These are phyloP conservation scores for Callimorpha dominula DNA, from an alignment of 2,888 invertebrate species.

Conservation along the genomic window DNA sequence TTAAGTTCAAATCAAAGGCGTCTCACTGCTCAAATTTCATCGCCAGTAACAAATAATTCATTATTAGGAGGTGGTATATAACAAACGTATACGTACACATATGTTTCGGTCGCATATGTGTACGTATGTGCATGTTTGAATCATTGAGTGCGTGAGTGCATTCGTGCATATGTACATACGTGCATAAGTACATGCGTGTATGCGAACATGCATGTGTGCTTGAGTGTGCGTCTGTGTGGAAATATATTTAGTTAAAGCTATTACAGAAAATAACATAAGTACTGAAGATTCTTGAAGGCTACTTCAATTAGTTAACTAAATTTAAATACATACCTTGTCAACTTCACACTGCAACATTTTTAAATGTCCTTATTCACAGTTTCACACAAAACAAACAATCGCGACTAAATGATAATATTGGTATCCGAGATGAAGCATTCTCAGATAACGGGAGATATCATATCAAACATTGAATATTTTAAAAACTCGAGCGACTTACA, in stretches of 20 bases:
- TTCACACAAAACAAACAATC: slow-evolving; percentile 38
- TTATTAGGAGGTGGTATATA: too few relatives aligned
- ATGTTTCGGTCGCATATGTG: neutral
- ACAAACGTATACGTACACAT: too few relatives aligned
- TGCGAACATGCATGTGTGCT: neutral
- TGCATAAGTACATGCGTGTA: neutral
- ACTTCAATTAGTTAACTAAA: neutral
- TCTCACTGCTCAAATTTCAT: too few relatives aligned
- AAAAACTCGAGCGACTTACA: slow-evolving; percentile 22
- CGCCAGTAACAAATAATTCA: too few relatives aligned
- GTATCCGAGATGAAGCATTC: slow-evolving; percentile 40
- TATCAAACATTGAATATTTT: slow-evolving; percentile 35
- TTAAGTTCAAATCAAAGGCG: too few relatives aligned
- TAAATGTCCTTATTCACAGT: slow-evolving; percentile 29
- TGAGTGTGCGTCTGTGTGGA: neutral
- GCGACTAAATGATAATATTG: slow-evolving; percentile 40
- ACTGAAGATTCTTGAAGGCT: neutral
- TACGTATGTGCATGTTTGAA: neutral
- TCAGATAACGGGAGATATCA: slow-evolving; percentile 48
- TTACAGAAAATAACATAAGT: neutral
- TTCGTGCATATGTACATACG: neutral
- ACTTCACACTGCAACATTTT: slow-evolving; percentile 71
- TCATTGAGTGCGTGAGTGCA: neutral
- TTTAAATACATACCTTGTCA: slow-evolving; percentile 64
- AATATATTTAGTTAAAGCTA: too few relatives aligned